These are phyloP conservation scores for Drosophila bunnanda DNA, from an alignment of 2,888 invertebrate species.

Conservation along the genomic window DNA sequence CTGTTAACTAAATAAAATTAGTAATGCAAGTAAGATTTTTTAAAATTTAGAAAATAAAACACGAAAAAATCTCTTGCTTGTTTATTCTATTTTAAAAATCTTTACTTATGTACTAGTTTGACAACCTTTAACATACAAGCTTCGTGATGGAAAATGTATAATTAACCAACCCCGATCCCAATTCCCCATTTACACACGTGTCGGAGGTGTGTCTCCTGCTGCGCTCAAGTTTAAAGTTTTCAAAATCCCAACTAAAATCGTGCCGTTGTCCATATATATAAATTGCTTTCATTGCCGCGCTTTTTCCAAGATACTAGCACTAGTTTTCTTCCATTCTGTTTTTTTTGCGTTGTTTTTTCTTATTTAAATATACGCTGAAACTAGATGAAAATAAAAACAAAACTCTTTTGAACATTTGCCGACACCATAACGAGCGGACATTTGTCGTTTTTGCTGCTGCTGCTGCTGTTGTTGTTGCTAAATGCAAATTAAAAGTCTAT, in stretches of 20 bases:
- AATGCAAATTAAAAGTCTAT: slow-evolving; percentile 71
- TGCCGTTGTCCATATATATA: slow-evolving; percentile 15
- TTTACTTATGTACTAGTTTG: background rate
- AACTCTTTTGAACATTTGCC: slow-evolving; percentile 70
- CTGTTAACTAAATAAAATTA: too few relatives aligned
- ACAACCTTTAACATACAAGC: background rate
- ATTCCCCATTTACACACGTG: slow-evolving; percentile 17
- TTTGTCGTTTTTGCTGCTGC: slow-evolving; percentile 47
- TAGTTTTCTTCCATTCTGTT: slow-evolving; percentile 18
- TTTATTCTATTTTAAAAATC: background rate
- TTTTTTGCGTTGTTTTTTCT: slow-evolving; percentile 8
- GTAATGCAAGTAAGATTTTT: too few relatives aligned
- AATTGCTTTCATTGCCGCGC: slow-evolving; percentile 1
- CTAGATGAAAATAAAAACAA: slow-evolving; percentile 40
- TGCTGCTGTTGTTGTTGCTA: slow-evolving; percentile 47
- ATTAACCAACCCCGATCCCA: slow-evolving; percentile 5
- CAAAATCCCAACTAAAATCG: slow-evolving; percentile 10
- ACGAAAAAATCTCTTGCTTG: too few relatives aligned
- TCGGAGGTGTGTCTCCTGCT: slow-evolving; percentile 23
- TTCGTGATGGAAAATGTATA: slow-evolving; percentile 9
- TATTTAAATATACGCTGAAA: slow-evolving; percentile 66
- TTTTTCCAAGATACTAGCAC: slow-evolving; percentile 16
- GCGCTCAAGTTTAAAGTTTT: slow-evolving; percentile 19
- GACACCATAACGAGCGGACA: slow-evolving; percentile 66
- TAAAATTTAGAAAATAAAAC: too few relatives aligned